phyloP scores from a whole-genome alignment of 2,797 vertebrate genomes.

The Halcyon badia region DNA sequence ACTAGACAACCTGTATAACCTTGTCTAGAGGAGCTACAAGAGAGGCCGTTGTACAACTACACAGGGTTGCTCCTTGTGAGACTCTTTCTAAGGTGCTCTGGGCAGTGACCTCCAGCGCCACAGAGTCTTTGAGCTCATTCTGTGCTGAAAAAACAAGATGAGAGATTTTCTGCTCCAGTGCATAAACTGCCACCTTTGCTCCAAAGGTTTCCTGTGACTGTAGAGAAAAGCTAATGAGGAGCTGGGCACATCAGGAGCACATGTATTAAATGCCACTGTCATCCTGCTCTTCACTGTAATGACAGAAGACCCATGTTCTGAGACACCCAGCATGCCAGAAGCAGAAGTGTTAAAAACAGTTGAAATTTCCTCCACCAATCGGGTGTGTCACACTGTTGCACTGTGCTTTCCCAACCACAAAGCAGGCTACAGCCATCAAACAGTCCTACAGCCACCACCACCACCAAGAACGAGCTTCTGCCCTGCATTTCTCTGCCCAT shows the following conservation, averaged over 20 bases:
- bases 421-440: neutral
- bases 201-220: neutral
- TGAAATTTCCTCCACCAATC: neutral
- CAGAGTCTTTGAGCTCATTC: neutral
- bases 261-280: neutral
- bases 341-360: neutral
- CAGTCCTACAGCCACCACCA: neutral
- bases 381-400: neutral
- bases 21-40: neutral
- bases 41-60: neutral
- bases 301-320: neutral
- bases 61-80: neutral
- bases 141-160: neutral
- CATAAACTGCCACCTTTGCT: neutral
- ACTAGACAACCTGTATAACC: neutral
- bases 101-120: fast-evolving
- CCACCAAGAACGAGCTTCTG: neutral
- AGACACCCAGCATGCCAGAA: neutral
- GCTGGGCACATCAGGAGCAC: neutral
- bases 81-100: neutral
- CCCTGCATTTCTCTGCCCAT: neutral
- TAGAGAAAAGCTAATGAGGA: neutral
- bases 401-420: fast-evolving
- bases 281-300: neutral
- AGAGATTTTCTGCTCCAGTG: neutral